These are phyloP conservation scores for Diaphora mendica DNA, from an alignment of 2,888 invertebrate genomes.

Conservation along the genomic window DNA sequence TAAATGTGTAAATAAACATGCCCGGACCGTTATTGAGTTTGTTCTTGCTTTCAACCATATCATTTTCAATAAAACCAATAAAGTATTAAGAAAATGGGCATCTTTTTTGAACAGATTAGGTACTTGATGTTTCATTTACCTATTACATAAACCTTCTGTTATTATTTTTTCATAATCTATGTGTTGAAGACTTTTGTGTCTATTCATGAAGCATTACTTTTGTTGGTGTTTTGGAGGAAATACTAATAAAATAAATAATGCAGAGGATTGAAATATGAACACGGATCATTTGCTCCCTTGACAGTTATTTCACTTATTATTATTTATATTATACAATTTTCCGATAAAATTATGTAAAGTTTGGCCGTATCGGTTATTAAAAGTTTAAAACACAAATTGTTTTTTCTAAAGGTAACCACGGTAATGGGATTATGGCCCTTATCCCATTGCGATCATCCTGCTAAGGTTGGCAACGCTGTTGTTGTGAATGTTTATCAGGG, in stretches of 20 bases:
- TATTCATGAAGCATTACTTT: neutral
- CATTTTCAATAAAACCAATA: neutral
- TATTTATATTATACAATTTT: too few relatives aligned
- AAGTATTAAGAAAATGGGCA: slow-evolving; percentile 4
- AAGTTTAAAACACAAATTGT: neutral
- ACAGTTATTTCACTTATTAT: neutral
- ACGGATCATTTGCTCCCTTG: neutral
- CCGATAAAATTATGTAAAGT: neutral
- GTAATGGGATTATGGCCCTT: neutral
- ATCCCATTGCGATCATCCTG: neutral
- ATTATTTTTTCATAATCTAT: neutral
- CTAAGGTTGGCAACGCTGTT: neutral
- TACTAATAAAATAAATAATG: neutral
- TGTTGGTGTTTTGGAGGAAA: neutral
- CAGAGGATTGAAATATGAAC: neutral
- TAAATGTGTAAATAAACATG: slow-evolving; percentile 47
- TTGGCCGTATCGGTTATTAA: neutral
- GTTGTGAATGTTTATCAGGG: neutral
- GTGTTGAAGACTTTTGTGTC: neutral
- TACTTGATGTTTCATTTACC: neutral
- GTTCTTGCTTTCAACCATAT: slow-evolving; percentile 17
- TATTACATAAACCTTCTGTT: neutral
- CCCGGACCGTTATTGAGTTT: slow-evolving; percentile 31
- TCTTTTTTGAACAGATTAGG: neutral
- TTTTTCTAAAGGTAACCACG: neutral